Conservation (phyloP, 2,888 invertebrate species). For the Latrodectus hesperus region DNA sequence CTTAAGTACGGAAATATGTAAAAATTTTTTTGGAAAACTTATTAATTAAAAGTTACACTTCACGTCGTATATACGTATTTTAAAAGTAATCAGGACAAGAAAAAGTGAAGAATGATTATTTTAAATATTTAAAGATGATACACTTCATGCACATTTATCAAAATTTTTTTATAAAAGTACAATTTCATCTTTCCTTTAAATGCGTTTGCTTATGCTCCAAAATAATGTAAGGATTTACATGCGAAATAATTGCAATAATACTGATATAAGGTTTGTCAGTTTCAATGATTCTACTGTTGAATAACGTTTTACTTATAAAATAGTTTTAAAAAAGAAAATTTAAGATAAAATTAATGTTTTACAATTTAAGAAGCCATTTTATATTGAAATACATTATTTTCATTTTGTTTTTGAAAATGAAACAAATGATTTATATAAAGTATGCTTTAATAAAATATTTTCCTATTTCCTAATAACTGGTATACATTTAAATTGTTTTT, state of each 20-base stretch:
- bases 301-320: no score
- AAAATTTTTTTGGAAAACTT: not conserved
- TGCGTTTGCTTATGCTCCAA: not conserved
- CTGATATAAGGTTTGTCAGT: not conserved
- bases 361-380: no score
- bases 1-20: not conserved
- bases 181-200: not conserved
- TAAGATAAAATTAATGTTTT: no score
- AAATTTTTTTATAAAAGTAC: not conserved
- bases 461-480: no score
- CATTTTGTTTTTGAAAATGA: no score
- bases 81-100: not conserved
- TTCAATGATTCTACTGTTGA: not conserved
- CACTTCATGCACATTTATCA: no score
- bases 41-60: conserved; percentile 7
- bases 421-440: no score
- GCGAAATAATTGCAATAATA: no score
- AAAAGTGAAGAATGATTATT: not conserved
- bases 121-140: not conserved
- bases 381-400: no score
- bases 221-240: not conserved
- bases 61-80: not conserved
- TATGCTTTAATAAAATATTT: no score
- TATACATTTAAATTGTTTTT: no score
- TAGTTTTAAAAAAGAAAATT: no score